A percentile compares a stretch with the other conserved stretches of the same genome.
Evolutionary conservation across 2,797 vertebrate genomes (phyloP).

Genomic region (Peromyscus nudipes): DNA sequence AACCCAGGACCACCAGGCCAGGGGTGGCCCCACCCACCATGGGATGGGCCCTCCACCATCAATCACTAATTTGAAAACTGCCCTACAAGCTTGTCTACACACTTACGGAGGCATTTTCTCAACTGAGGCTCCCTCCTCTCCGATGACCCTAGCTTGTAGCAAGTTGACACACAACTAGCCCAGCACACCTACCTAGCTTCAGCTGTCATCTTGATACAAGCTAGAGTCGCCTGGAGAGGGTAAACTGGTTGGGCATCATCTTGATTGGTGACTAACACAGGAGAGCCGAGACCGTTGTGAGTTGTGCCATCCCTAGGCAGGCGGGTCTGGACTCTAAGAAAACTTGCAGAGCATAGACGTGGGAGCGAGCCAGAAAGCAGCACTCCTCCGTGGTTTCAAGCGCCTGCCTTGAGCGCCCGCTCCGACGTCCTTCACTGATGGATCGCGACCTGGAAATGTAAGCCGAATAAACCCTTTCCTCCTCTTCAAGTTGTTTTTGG

Average conservation of each 20-base stretch:
- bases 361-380: not conserved
- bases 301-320: not conserved
- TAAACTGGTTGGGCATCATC: not conserved
- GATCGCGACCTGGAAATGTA: not conserved
- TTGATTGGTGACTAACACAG: not conserved
- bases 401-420: not conserved
- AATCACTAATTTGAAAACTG: not conserved
- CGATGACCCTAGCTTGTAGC: not conserved
- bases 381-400: not conserved
- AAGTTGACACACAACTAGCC: not conserved
- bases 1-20: not conserved
- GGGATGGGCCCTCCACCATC: not conserved
- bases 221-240: not conserved
- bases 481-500: not conserved
- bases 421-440: not conserved
- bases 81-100: not conserved
- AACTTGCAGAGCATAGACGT: no score
- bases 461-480: not conserved
- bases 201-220: not conserved
- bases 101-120: not conserved
- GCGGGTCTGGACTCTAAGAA: not conserved
- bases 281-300: not conserved
- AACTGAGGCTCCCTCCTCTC: not conserved
- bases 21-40: not conserved
- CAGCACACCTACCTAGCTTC: not conserved